A percentile compares a stretch with the other conserved stretches of the same genome.
Evolutionary conservation across 2,113 vertebrate species (phyloP).

Genomic region (Tetrax tetrax): DNA sequence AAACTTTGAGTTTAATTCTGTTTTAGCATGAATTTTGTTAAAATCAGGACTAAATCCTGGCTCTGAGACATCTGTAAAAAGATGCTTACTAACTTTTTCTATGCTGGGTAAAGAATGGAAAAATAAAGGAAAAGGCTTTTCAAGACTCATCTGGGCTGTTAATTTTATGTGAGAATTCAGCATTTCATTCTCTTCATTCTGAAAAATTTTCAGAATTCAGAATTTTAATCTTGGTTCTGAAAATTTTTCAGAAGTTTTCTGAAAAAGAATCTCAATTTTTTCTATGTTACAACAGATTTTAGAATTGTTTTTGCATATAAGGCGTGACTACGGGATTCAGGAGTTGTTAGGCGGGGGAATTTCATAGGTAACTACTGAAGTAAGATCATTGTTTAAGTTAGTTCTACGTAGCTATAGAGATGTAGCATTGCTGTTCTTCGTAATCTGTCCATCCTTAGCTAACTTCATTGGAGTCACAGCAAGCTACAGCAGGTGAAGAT

Average conservation of each 20-base stretch:
- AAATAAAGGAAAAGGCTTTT: not conserved
- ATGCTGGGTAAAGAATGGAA: not conserved
- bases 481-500: not conserved
- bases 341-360: not conserved
- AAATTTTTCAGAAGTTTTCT: not conserved
- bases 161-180: not conserved
- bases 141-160: not conserved
- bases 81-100: not conserved
- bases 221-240: not conserved
- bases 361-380: not conserved
- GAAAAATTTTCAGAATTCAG: too few species aligned
- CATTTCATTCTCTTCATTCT: not conserved
- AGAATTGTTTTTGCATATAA: fast-evolving
- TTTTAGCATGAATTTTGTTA: not conserved
- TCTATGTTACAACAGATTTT: not conserved
- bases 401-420: not conserved
- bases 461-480: not conserved
- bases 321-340: fast-evolving
- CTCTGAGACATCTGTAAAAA: not conserved
- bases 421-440: fast-evolving
- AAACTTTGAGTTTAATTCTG: not conserved
- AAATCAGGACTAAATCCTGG: not conserved
- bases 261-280: not conserved
- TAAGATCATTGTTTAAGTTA: not conserved
- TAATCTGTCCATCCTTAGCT: not conserved